Conservation (phyloP, 2,113 vertebrate genomes). For the Phalacrocorax aristotelis region DNA sequence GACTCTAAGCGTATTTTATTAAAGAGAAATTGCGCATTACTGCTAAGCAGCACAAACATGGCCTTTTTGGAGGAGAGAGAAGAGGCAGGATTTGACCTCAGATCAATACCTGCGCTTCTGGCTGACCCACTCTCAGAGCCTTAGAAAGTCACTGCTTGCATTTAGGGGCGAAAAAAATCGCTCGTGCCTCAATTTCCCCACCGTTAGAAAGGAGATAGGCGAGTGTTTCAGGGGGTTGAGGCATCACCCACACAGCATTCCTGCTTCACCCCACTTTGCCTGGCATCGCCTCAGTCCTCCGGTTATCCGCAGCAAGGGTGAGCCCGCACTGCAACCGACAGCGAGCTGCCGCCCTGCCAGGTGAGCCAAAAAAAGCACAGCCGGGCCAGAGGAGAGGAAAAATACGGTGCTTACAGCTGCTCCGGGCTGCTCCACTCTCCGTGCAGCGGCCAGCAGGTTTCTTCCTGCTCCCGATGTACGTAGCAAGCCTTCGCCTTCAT, state of each 20-base stretch:
- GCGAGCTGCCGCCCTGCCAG: not conserved
- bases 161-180: not conserved
- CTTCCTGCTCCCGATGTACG: fast-evolving
- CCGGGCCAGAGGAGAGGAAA: not conserved
- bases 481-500: not conserved
- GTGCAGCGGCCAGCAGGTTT: not conserved
- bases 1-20: not conserved
- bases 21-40: fast-evolving
- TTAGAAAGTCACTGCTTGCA: not conserved
- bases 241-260: not conserved
- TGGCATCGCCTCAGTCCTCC: not conserved
- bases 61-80: not conserved
- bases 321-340: fast-evolving
- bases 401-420: not conserved
- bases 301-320: not conserved
- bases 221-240: not conserved
- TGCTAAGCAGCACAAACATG: not conserved
- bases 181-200: not conserved
- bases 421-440: not conserved
- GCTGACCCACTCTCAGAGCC: not conserved
- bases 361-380: not conserved
- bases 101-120: too few relatives aligned
- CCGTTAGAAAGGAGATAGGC: fast-evolving
- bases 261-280: not conserved
- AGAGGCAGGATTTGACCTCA: not conserved